Conservation (phyloP, 2,113 vertebrate species). For the Microtus pennsylvanicus region DNA sequence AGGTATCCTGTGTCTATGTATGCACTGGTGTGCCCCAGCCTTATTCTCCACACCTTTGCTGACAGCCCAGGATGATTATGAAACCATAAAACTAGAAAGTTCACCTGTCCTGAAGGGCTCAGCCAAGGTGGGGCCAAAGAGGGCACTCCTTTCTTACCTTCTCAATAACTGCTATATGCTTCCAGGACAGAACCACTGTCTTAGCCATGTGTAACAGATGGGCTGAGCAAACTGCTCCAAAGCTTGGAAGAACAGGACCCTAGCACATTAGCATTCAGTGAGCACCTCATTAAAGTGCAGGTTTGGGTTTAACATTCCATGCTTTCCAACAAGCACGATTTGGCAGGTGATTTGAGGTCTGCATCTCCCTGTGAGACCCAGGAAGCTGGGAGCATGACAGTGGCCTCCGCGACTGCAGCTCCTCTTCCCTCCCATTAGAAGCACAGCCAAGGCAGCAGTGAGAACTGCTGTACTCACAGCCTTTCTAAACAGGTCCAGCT, state of each 20-base stretch:
- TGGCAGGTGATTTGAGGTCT: background rate
- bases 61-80: background rate
- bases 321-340: background rate
- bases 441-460: background rate
- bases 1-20: background rate
- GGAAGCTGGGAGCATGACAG: background rate
- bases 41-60: background rate
- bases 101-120: background rate
- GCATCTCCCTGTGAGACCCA: background rate
- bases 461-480: conserved; percentile 87
- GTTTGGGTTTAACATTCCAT: rapidly evolving
- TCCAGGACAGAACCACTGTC: background rate
- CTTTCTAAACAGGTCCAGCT: conserved; percentile 97
- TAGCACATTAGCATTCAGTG: rapidly evolving
- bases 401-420: background rate
- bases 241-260: rapidly evolving
- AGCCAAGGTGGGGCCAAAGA: background rate
- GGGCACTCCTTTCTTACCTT: background rate
- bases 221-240: background rate
- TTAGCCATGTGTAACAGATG: background rate
- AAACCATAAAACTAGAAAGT: background rate
- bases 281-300: background rate
- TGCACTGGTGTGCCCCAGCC: rapidly evolving
- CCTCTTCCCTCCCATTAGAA: conserved; percentile 17
- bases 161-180: no score